Conservation (phyloP, 2,888 invertebrate genomes). For the Neoaliturus tenellus region DNA sequence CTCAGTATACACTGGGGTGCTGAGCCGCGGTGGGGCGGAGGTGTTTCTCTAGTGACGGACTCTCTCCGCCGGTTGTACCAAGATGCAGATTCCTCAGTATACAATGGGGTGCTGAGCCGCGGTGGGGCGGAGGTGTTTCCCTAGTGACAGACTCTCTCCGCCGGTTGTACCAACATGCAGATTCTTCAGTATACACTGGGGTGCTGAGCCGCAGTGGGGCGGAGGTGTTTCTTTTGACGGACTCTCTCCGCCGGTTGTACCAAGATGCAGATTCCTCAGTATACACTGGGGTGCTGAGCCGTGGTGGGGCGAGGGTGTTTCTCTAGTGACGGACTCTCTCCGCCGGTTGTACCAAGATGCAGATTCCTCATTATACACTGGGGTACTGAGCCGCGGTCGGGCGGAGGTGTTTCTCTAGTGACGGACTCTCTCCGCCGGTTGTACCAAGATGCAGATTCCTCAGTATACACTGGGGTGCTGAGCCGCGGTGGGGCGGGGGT, state of each 20-base stretch:
- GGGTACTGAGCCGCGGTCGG: neutral
- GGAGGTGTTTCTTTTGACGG: neutral
- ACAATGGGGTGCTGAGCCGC: neutral
- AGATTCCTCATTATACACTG: no score
- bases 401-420: neutral
- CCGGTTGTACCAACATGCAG: neutral
- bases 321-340: neutral
- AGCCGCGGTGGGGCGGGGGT: neutral
- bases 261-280: neutral
- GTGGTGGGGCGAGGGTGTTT: neutral
- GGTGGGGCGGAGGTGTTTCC: neutral
- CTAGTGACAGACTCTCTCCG: neutral
- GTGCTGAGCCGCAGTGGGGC: neutral
- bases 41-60: neutral
- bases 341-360: neutral
- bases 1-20: neutral
- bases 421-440: neutral
- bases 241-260: neutral
- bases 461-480: no score
- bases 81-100: neutral
- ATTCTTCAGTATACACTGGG: neutral
- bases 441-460: neutral
- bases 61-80: neutral
- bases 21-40: neutral
- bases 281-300: neutral